Evolutionary conservation across 1,140 invertebrate genomes (phyloP), one percentile per base, ranked within the genome.

Genomic region (Solenopsis invicta): DNA sequence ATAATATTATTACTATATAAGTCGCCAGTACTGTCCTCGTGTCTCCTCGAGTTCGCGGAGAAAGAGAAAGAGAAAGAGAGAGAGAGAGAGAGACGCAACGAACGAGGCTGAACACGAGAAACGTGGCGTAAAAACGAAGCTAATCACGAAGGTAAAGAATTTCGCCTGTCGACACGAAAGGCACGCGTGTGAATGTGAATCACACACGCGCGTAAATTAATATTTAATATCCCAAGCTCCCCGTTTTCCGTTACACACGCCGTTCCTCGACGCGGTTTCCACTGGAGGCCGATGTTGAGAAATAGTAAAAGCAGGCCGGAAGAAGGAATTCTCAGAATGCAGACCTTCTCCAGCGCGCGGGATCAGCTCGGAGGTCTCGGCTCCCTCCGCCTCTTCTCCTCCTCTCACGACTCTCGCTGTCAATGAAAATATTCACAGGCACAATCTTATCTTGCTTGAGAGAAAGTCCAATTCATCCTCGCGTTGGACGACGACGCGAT

Each of bases 281-380:
- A 37, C 21, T 18, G n/a, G 24, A 62, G 41, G 41, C 18, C 18
- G n/a, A 6, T 18, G 18, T 78, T 66, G 37, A 66, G 76, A 66
- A 66, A 78, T 78, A 78, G 76, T 78, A 78, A 78, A 78, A 78
- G 59, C 61, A 78, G 24, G 61, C 41, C 59, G 76, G 41, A 78
- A 78, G 59, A 78, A 78, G 29, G 61, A 78, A 78, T 78, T 78
- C 18, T 12, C 66, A 50, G 56, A 64, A 77, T 34, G 16, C 37
- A 77, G 24, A 5, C 45, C 59, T 66, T 48, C 24, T 64, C 41
- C 24, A 24, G 34, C 34, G 54, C 12, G 41, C 5, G 12, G n/a
- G 29, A 66, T 78, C 24, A 66, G 18, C 16, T 41, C 0, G 6
- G n/a, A 67, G 41, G 21, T 48, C 41, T 67, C 41, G 41, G n/a